Evolutionary conservation across 2,888 invertebrate genomes (phyloP), one percentile per base, ranked within the genome.

Genomic region (Cotesia congregata): DNA sequence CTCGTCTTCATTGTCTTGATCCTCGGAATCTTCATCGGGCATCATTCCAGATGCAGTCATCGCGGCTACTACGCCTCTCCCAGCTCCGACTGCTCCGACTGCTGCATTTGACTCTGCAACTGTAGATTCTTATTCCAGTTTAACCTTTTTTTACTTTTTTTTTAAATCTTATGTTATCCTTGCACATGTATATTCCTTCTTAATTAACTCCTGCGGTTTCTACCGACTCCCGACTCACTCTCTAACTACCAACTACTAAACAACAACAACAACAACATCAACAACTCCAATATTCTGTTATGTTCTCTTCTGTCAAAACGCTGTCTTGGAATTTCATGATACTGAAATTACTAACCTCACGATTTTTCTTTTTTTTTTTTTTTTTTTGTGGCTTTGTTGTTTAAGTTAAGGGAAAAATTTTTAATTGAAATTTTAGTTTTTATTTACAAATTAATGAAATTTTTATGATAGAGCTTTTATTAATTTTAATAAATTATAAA

Each of bases 1-100:
- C 50, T 88, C 87, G 61, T 84, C 83, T 6, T 81, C 86, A 30
- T 82, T 83, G 80, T 85, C 86, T 40, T 84, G 86, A 74, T 82
- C 84, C 80, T 82, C 86, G 41, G 71, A 40, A 38, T 77, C 77
- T 62, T 74, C 70, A 17, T 74, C 73, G 59, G 73, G 74, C 59
- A 74, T 17, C 68, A 74, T 68, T 59, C 67, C 74, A 40, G 68
- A 60, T 60, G 73, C 73, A 20, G 73, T 50, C 50, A 50, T 50
- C 80, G 82, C 86, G 15, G 71, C 39, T 15, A 71, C 77, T 62
- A 67, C 70, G 6, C 61, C 65, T 38, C 67, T 61, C 30, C 67
- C 17, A 40, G 61, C 61, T 59, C 67, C 74, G 20, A 61, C 38
- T 60, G 67, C 73, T 30, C 67, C 73, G 20, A 50, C 65, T 30